A percentile compares a stretch with the other conserved stretches of the same genome.
Conservation (phyloP, 2,888 invertebrate genomes). For the Bedellia somnulentella region DNA sequence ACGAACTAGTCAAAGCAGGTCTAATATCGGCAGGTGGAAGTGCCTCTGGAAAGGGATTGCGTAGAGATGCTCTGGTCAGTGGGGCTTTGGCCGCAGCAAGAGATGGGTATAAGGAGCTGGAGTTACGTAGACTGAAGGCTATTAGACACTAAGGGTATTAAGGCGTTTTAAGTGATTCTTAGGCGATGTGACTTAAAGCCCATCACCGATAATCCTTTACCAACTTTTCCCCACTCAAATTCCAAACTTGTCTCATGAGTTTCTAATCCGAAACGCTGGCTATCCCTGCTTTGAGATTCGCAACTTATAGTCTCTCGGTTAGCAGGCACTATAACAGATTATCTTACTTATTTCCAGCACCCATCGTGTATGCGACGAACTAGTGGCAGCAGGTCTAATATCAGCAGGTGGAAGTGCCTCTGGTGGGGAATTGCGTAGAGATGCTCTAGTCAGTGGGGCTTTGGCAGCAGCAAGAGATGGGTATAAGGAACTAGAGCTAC, state of each 20-base stretch:
- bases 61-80: conserved; percentile 40
- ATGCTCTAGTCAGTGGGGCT: conserved; percentile 42
- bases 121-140: conserved; percentile 76
- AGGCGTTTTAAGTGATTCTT: too few relatives aligned
- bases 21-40: conserved; percentile 38
- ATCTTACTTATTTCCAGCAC: conserved; percentile 21
- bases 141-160: too few relatives aligned
- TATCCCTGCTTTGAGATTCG: too few relatives aligned
- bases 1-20: conserved; percentile 37
- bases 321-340: too few relatives aligned
- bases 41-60: conserved; percentile 33
- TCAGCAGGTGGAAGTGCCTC: conserved; percentile 36
- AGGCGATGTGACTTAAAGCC: too few relatives aligned
- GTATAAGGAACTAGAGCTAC: conserved; percentile 74
- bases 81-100: conserved; percentile 44
- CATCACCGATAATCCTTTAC: too few relatives aligned
- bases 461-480: conserved; percentile 37
- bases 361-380: conserved; percentile 42
- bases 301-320: too few relatives aligned
- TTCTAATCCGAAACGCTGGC: too few relatives aligned
- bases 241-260: too few relatives aligned
- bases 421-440: conserved; percentile 37
- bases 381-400: conserved; percentile 36
- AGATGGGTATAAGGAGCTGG: conserved; percentile 67
- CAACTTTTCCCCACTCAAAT: too few relatives aligned